A percentile compares a stretch with the other conserved stretches of the same genome.
Evolutionary conservation across 2,113 vertebrate genomes (phyloP).

Genomic region (Suricata suricatta): DNA sequence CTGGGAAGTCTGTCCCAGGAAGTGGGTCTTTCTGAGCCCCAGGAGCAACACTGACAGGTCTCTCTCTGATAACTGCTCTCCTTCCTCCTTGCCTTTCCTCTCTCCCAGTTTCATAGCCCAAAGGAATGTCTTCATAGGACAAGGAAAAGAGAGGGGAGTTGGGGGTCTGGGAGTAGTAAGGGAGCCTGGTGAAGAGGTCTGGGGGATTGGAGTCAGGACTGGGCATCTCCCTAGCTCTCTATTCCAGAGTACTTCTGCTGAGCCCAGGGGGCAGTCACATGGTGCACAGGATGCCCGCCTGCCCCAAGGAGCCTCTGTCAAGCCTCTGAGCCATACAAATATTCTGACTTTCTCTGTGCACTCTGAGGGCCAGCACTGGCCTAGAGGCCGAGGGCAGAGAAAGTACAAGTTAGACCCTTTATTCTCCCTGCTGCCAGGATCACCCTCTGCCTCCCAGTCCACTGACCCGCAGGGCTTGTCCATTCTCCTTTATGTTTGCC

Average conservation of each 20-base stretch:
- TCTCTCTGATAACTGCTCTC: neutral
- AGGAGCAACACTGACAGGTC: neutral
- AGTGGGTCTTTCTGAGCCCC: neutral
- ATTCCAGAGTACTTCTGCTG: neutral
- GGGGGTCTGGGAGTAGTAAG: neutral
- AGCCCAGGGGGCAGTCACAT: neutral
- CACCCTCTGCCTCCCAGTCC: rapidly evolving
- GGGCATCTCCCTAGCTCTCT: neutral
- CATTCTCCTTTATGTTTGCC: neutral
- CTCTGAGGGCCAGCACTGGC: neutral
- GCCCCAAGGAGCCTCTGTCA: neutral
- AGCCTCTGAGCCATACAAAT: neutral
- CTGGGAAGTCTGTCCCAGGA: neutral
- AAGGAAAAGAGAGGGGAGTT: neutral
- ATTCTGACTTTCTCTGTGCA: neutral
- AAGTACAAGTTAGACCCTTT: neutral
- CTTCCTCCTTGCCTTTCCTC: neutral
- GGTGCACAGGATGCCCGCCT: neutral
- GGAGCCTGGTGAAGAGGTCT: neutral
- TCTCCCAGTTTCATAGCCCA: neutral
- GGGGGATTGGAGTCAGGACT: neutral
- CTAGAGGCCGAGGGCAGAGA: neutral
- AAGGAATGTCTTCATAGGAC: neutral
- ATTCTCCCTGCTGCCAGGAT: neutral
- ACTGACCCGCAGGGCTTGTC: neutral